Evolutionary conservation across 2,888 invertebrate species (phyloP).

Genomic region (Meiosimyza platycephala): DNA sequence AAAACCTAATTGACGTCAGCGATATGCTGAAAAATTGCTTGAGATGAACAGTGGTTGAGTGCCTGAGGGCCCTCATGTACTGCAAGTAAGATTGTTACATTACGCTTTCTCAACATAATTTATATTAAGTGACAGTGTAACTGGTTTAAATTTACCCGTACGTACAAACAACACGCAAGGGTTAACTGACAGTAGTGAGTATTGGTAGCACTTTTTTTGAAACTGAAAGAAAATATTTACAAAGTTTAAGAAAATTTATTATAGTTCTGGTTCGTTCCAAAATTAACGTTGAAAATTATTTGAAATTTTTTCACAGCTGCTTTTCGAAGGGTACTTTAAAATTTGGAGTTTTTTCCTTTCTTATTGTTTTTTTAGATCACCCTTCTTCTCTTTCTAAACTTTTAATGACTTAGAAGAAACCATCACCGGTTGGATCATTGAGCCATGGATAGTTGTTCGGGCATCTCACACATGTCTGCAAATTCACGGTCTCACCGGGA

Average conservation of each 20-base stretch:
- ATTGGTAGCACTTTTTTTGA: slow-evolving; percentile 31
- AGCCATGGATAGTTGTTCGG: slow-evolving; percentile 96
- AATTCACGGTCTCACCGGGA: slow-evolving; percentile 92
- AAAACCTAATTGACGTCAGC: slow-evolving; percentile 27
- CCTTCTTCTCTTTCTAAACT: slow-evolving; percentile 39
- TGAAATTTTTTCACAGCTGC: slow-evolving; percentile 16
- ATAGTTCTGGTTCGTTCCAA: slow-evolving; percentile 1
- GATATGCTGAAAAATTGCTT: not conserved
- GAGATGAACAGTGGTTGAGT: too few relatives aligned
- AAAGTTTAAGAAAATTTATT: slow-evolving; percentile 32
- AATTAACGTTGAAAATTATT: slow-evolving; percentile 11
- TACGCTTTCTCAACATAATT: too few relatives aligned
- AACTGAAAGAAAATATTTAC: slow-evolving; percentile 39
- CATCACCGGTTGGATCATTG: slow-evolving; percentile 81
- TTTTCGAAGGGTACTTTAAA: slow-evolving; percentile 11
- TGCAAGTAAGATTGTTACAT: too few relatives aligned
- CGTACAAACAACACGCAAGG: not conserved
- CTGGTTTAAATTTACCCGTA: too few relatives aligned
- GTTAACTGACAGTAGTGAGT: slow-evolving; percentile 13
- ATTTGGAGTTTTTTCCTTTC: slow-evolving; percentile 10
- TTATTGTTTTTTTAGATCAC: slow-evolving; percentile 47
- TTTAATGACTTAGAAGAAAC: slow-evolving; percentile 80
- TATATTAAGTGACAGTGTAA: too few relatives aligned
- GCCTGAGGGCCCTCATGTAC: too few relatives aligned
- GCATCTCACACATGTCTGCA: slow-evolving; percentile 93